Percentiles rank a stretch among this genome's conserved stretches.
phyloP scores from a whole-genome alignment of 2,113 vertebrate species.

The Sakesphorus luctuosus region DNA sequence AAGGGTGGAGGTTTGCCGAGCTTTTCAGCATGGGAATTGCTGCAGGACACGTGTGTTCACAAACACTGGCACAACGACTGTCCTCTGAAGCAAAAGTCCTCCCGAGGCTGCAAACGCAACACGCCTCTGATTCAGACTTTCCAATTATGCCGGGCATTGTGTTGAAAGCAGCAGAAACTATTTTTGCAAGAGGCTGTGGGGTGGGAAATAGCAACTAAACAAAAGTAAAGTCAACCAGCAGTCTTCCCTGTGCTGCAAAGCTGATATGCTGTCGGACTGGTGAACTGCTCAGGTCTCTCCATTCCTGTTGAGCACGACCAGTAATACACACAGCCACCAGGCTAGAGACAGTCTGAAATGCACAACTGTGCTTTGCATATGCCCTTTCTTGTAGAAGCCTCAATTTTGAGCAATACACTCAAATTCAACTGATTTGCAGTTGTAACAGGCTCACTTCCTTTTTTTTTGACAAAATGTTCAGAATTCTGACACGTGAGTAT shows the following conservation, averaged over 20 bases:
- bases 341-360: not conserved
- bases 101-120: slow-evolving; percentile 1
- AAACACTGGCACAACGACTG: not conserved
- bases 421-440: not conserved
- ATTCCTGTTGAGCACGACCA: not conserved
- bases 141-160: slow-evolving; percentile 3
- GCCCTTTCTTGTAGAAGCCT: not conserved
- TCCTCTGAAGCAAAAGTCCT: not conserved
- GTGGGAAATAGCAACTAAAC: slow-evolving; percentile 7
- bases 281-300: not conserved
- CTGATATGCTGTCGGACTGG: not conserved
- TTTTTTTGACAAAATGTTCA: not conserved
- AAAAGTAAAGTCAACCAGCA: slow-evolving; percentile 13
- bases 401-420: not conserved
- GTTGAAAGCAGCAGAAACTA: not conserved
- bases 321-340: not conserved
- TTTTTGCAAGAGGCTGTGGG: not conserved
- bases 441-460: not conserved
- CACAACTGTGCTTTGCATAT: not conserved
- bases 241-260: not conserved
- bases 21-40: not conserved
- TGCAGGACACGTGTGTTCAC: not conserved
- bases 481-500: not conserved
- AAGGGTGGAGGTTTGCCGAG: not conserved
- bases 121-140: slow-evolving; percentile 15